Evolutionary conservation across 2,113 vertebrate species (phyloP).

Genomic region (Onychorhynchus coronatus): DNA sequence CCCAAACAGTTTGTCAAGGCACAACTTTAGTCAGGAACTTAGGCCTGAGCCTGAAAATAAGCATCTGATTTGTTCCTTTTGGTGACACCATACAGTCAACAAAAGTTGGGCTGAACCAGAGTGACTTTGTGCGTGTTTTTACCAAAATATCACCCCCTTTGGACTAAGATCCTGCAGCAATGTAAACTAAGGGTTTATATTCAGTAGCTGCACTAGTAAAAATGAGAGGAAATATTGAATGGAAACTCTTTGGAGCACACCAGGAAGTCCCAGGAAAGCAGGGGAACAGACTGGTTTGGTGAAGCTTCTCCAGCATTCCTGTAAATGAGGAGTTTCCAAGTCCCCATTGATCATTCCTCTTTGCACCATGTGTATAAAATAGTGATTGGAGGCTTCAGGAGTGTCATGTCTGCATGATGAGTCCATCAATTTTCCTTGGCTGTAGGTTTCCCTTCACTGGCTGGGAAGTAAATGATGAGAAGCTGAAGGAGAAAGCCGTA

Average conservation of each 20-base stretch:
- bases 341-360: background rate
- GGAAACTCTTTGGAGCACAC: background rate
- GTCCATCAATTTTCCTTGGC: constrained; percentile 55
- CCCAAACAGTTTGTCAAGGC: background rate
- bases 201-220: background rate
- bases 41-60: background rate
- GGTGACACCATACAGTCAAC: background rate
- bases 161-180: background rate
- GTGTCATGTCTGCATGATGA: constrained; percentile 25
- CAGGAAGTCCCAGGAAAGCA: background rate
- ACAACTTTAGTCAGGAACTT: background rate
- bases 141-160: background rate
- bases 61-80: background rate
- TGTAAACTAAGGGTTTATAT: background rate
- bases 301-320: background rate
- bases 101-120: background rate
- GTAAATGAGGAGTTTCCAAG: background rate
- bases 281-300: accelerated
- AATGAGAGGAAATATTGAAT: background rate
- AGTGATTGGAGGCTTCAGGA: background rate
- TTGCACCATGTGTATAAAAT: constrained; percentile 13
- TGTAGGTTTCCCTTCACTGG: constrained; percentile 55
- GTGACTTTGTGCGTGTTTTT: background rate
- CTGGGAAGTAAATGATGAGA: constrained; percentile 52
- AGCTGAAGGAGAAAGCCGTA: constrained; percentile 59